These are phyloP conservation scores for Marisa cornuarietis DNA, from an alignment of 1,140 invertebrate species.

Conservation along the genomic window DNA sequence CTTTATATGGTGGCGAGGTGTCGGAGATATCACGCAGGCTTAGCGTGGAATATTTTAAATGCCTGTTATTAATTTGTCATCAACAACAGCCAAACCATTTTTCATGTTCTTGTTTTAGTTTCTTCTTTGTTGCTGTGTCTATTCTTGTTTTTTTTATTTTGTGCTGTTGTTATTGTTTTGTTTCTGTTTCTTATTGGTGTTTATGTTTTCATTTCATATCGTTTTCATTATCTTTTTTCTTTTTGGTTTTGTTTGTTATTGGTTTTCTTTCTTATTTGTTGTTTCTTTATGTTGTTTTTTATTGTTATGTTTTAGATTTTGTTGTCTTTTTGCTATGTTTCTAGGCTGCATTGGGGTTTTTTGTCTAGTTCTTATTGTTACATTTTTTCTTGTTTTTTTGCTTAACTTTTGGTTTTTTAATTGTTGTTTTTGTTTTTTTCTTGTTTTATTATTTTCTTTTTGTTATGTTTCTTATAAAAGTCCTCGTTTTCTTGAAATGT, in stretches of 20 bases:
- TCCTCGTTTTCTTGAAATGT: too few relatives aligned
- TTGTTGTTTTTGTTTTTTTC: slow-evolving; percentile 6
- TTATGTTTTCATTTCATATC: too few relatives aligned
- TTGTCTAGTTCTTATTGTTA: slow-evolving; percentile 8
- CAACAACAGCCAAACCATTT: too few relatives aligned
- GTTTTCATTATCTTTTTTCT: too few relatives aligned
- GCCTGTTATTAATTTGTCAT: too few relatives aligned
- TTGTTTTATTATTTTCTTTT: slow-evolving; percentile 1
- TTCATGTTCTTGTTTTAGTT: not conserved
- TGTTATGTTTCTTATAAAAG: not conserved
- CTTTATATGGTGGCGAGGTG: too few relatives aligned
- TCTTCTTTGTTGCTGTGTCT: not conserved
- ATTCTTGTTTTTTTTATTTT: not conserved
- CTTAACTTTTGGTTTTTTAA: slow-evolving; percentile 2
- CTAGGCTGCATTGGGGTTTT: not conserved
- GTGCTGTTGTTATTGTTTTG: slow-evolving; percentile 10
- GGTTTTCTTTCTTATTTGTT: not conserved
- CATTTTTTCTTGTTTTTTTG: not conserved
- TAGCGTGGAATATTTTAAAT: too few relatives aligned
- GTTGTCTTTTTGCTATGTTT: not conserved
- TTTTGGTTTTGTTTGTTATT: slow-evolving; percentile 19
- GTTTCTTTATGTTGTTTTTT: slow-evolving; percentile 19
- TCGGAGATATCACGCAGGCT: too few relatives aligned
- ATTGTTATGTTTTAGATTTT: slow-evolving; percentile 15
- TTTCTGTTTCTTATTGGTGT: too few relatives aligned